phyloP scores from a whole-genome alignment of 23 tunicate genomes.

The Oikopleura vanhoeffeni region DNA sequence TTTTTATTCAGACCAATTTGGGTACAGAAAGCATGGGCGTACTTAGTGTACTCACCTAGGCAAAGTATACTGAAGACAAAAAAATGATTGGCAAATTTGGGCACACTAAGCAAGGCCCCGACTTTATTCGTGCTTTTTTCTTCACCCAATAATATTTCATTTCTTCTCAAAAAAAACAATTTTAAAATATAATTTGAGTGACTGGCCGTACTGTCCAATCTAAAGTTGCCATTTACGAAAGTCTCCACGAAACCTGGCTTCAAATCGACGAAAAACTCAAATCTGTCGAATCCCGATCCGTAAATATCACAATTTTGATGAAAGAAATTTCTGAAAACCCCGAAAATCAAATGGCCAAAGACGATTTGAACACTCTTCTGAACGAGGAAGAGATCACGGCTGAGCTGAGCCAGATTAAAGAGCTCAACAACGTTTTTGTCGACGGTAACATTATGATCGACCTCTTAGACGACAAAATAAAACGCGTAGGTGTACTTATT shows the following conservation, averaged over 20 bases:
- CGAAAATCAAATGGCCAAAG: not conserved
- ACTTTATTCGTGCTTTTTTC: too few relatives aligned
- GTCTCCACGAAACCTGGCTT: not conserved
- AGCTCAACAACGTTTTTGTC: not conserved
- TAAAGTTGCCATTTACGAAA: not conserved
- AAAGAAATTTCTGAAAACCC: not conserved
- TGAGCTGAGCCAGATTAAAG: not conserved
- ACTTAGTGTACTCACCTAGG: too few relatives aligned
- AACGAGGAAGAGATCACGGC: not conserved
- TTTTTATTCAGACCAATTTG: too few relatives aligned
- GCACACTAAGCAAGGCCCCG: too few relatives aligned
- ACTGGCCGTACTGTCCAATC: not conserved
- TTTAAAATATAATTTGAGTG: too few relatives aligned
- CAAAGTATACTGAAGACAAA: too few relatives aligned
- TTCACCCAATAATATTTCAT: too few relatives aligned
- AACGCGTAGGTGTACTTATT: not conserved
- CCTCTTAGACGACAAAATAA: not conserved
- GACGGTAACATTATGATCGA: constrained; percentile 3
- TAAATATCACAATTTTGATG: not conserved
- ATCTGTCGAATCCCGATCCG: not conserved
- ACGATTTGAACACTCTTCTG: not conserved
- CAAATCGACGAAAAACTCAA: not conserved
- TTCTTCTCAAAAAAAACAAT: too few relatives aligned
- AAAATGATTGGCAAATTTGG: too few relatives aligned
- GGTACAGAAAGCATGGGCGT: too few relatives aligned